Evolutionary conservation across 2,888 invertebrate species (phyloP), one percentile per base, ranked within the genome.

Genomic region (Drosophila leonis): DNA sequence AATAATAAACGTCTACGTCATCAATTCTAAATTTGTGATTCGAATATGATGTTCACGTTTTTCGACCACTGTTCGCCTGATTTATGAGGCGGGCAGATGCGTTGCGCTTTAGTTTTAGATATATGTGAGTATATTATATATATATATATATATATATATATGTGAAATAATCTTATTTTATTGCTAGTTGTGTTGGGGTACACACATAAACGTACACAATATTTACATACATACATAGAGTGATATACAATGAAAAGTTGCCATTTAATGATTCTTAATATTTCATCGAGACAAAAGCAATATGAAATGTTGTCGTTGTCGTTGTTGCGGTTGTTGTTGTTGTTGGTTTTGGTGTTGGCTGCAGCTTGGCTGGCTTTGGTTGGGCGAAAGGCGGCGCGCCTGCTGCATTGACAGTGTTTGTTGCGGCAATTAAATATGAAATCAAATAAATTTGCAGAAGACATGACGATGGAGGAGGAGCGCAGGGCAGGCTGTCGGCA

Each of bases 361-460:
- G 48, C 49, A 59, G 29, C 37, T 48, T 48, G 59, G 37, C 59
- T 59, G 57, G 57, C 51, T 56, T 55, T 42, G 44, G 42, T 57
- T 73, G 65, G 66, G 44, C 51, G 51, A 27, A 39, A 54, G 39
- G 49, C 42, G 51, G 49, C 42, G 61, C 56, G 67, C 54, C 57
- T 65, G 54, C 57, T 65, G 54, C 76, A 70, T 60, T 83, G 88
- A 80, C 83, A 82, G 79, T 87, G 73, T 88, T 87, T 87, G 87
- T 79, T 75, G 89, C 77, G 81, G 84, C 87, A 87, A 87, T 87
- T 87, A 87, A 88, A 86, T 72, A 86, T 87, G 78, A 86, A 88
- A 84, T 84, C 77, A 86, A 83, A 87, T 81, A 77, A 86, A 82
- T 88, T 79, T n/a, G 75, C 83, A 83, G 57, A 75, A 18, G 15